Base-by-base conservation (phyloP, 2,888 invertebrate genomes). In the Parnassius apollo region DNA sequence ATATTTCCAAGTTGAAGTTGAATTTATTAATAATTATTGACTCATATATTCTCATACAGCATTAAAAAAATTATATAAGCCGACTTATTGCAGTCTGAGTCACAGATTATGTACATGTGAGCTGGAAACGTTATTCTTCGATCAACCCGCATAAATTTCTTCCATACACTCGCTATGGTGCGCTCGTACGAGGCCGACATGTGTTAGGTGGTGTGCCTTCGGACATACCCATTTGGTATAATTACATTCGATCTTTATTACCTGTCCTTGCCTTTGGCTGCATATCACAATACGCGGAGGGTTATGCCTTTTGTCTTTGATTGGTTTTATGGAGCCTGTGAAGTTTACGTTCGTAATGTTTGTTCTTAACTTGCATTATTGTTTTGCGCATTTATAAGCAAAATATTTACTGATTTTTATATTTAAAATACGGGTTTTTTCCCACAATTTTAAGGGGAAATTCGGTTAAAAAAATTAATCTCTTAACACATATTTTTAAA, bases 221-320 rank as follows among this genome's bases (percentile, higher is more conserved):
- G 75, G 75, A 69, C 75, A 75, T 74, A 80, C 89, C 76, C 86
- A 89, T 90, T 91, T 89, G 91, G 89, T 89, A 88, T 91, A 87
- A 91, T 88, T 86, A 85, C 82, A 80, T 77, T 81, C 82, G 82
- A 86, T 87, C 83, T 85, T 85, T 83, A 83, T 78, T 59, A 75
- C 77, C 71, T 84, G 88, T 80, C 91, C 88, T 88, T 81, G 90
- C 88, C 85, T 74, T 71, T 73, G 82, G 83, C 84, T 71, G 70
- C 78, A 69, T 77, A 69, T 77, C 80, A 79, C 75, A 78, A 76
- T 68, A 62, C 61, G 66, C 55, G 64, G 71, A 71, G 68, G 71
- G 69, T 72, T 64, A 69, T 71, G 61, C 66, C 71, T 65, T 71
- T 68, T 71, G 61, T 67, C 71, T 65, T 71, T 68, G 66, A 69